Conservation (phyloP, 2,797 vertebrate genomes). For the Channa striata region DNA sequence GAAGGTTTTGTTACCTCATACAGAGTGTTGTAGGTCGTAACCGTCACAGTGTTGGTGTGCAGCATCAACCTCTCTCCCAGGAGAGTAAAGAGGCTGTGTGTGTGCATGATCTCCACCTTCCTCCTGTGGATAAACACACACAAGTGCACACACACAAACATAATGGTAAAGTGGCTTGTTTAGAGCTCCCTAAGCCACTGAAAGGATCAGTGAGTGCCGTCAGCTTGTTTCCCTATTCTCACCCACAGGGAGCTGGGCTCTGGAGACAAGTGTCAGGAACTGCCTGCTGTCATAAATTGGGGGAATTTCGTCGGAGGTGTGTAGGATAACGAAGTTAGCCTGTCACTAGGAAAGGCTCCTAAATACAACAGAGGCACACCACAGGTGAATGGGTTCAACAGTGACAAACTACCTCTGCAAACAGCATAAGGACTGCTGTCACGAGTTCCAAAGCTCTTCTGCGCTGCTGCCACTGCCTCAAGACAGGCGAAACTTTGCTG, state of each 20-base stretch:
- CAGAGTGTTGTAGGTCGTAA: slow-evolving; percentile 96
- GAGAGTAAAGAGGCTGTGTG: slow-evolving; percentile 96
- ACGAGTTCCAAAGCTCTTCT: slow-evolving; percentile 37
- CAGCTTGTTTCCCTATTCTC: slow-evolving; percentile 48
- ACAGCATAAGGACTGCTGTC: slow-evolving; percentile 61
- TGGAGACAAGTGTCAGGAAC: slow-evolving; percentile 69
- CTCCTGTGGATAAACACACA: slow-evolving; percentile 82
- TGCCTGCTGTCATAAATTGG: slow-evolving; percentile 71
- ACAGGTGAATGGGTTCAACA: slow-evolving; percentile 56
- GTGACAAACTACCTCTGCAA: slow-evolving; percentile 66
- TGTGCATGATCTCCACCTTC: slow-evolving; percentile 99
- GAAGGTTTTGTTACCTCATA: slow-evolving; percentile 89
- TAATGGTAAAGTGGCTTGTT: slow-evolving; percentile 64
- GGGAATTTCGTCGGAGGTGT: slow-evolving; percentile 50
- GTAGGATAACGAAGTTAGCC: slow-evolving; percentile 71
- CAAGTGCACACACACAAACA: slow-evolving; percentile 36
- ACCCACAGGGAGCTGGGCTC: slow-evolving; percentile 56
- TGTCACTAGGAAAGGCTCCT: slow-evolving; percentile 63
- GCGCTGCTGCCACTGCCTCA: slow-evolving; percentile 32
- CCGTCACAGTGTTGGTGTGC: slow-evolving; percentile 92
- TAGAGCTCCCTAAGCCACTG: slow-evolving; percentile 63
- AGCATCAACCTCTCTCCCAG: slow-evolving; percentile 94
- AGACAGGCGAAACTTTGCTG: slow-evolving; percentile 38
- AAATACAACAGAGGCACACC: slow-evolving; percentile 45
- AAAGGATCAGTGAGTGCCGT: slow-evolving; percentile 60